Evolutionary conservation across 2,113 vertebrate species (phyloP).

Genomic region (Pygoscelis adeliae): DNA sequence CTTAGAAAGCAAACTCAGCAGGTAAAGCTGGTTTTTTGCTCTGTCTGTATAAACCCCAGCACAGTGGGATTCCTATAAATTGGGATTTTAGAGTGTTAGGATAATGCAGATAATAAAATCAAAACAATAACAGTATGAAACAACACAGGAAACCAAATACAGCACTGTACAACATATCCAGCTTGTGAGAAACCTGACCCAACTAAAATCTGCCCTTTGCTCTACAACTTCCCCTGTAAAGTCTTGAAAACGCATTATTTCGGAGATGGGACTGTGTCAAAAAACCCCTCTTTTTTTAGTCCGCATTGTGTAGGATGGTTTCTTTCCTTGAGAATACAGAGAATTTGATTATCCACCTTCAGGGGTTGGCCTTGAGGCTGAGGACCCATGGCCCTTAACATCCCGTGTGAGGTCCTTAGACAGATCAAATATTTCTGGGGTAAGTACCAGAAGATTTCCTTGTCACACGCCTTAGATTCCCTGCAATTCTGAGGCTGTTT

Average conservation of each 20-base stretch:
- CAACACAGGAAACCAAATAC: neutral
- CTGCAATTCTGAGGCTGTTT: neutral
- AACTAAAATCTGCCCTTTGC: constrained; percentile 18
- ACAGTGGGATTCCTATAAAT: neutral
- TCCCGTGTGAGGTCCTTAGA: neutral
- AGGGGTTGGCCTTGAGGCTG: neutral
- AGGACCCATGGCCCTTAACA: neutral
- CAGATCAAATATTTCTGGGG: neutral
- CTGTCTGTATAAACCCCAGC: neutral
- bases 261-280: neutral
- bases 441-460: neutral
- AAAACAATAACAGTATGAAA: constrained; percentile 5
- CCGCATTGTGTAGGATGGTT: neutral
- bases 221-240: constrained; percentile 7
- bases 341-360: neutral
- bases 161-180: neutral
- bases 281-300: neutral
- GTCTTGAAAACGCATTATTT: constrained; percentile 25
- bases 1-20: neutral
- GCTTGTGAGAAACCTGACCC: neutral
- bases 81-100: neutral
- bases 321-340: neutral
- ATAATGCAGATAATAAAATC: constrained; percentile 29
- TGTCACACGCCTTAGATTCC: neutral
- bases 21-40: neutral